Conservation (phyloP, 2,113 vertebrate species). For the Malurus cyaneus region DNA sequence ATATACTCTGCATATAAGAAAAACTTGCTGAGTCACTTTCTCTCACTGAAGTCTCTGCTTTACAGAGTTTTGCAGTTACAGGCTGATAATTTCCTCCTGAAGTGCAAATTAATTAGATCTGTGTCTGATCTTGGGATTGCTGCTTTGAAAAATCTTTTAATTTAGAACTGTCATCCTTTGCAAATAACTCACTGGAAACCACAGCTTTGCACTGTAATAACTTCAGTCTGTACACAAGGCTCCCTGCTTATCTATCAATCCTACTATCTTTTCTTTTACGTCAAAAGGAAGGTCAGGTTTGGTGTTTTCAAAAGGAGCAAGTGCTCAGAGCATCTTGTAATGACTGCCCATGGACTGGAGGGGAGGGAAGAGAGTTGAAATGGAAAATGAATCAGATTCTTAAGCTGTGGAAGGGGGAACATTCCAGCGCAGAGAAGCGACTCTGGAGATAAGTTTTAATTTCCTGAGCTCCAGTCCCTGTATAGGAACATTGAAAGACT, state of each 20-base stretch:
- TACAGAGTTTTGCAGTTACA: background rate
- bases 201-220: background rate
- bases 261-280: background rate
- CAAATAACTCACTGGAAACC: background rate
- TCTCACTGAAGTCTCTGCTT: background rate
- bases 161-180: background rate
- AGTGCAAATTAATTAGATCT: background rate
- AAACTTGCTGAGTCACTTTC: background rate
- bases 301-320: background rate
- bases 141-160: background rate
- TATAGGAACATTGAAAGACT: constrained; percentile 57
- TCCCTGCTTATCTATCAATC: background rate
- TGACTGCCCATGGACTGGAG: background rate
- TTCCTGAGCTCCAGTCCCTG: constrained; percentile 44
- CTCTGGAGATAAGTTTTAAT: constrained; percentile 64
- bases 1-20: fast-evolving
- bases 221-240: background rate
- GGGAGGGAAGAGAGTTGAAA: constrained; percentile 6
- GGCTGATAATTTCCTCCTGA: background rate
- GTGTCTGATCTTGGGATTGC: background rate
- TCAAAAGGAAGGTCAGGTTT: background rate
- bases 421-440: constrained; percentile 55
- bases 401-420: constrained; percentile 30
- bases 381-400: constrained; percentile 46
- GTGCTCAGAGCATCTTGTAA: background rate